A percentile compares a stretch with the other conserved stretches of the same genome.
These are phyloP conservation scores for Lacanobia oleracea DNA, from an alignment of 2,888 invertebrate species.

Conservation along the genomic window DNA sequence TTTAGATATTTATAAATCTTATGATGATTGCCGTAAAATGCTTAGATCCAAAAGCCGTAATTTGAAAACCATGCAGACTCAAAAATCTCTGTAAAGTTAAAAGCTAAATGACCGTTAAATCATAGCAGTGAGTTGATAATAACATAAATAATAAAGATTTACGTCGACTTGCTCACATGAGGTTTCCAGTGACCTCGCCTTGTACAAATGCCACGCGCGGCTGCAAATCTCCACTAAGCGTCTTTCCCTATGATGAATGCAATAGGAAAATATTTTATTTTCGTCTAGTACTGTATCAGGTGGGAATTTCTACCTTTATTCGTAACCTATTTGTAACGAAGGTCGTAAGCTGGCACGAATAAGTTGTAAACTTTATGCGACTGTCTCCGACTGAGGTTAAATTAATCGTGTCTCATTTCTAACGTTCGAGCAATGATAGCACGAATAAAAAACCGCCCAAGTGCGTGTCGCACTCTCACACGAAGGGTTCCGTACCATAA, in stretches of 20 bases:
- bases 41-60: neutral
- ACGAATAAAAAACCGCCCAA: neutral
- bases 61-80: neutral
- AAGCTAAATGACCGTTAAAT: conserved; percentile 3
- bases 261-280: conserved; percentile 52
- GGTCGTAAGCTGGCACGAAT: conserved; percentile 38
- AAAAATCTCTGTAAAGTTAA: neutral
- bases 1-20: too few species aligned
- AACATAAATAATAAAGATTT: conserved; percentile 49
- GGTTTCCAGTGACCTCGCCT: conserved; percentile 79
- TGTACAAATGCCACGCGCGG: conserved; percentile 67
- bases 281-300: conserved; percentile 35
- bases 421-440: neutral
- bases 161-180: conserved; percentile 70
- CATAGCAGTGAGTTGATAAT: conserved; percentile 17
- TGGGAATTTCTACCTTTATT: conserved; percentile 39
- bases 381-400: conserved; percentile 26
- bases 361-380: conserved; percentile 47
- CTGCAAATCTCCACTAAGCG: conserved; percentile 70
- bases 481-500: too few species aligned
- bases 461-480: too few species aligned
- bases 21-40: neutral
- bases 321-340: conserved; percentile 34
- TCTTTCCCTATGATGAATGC: conserved; percentile 70
- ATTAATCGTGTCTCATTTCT: conserved; percentile 35